Conservation (phyloP, 2,888 invertebrate species). For the Limnephilus marmoratus region DNA sequence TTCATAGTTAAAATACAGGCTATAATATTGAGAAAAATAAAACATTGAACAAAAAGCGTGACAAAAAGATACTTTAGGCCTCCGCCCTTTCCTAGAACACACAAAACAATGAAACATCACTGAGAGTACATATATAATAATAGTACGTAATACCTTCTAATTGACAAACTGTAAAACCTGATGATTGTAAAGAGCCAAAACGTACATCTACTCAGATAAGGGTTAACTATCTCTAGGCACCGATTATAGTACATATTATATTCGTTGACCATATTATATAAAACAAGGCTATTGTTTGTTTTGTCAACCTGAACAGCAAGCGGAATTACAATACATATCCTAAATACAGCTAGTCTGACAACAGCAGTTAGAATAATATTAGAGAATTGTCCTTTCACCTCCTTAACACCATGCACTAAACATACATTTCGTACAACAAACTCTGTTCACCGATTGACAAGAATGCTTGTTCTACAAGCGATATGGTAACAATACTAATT, state of each 20-base stretch:
- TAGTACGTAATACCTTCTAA: constrained; percentile 54
- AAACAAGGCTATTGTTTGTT: constrained; percentile 55
- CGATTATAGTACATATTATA: constrained; percentile 69
- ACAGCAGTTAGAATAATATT: constrained; percentile 60
- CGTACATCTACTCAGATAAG: constrained; percentile 70
- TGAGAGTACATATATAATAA: constrained; percentile 48
- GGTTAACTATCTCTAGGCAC: constrained; percentile 79
- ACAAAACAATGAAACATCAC: constrained; percentile 71
- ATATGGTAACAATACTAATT: constrained; percentile 62
- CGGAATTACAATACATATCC: constrained; percentile 53
- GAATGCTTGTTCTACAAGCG: constrained; percentile 65
- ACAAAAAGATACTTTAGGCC: constrained; percentile 80
- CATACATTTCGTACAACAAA: constrained; percentile 58
- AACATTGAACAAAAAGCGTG: constrained; percentile 76
- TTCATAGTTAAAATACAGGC: constrained; percentile 80
- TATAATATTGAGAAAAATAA: constrained; percentile 78
- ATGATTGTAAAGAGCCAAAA: constrained; percentile 63
- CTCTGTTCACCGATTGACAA: constrained; percentile 56
- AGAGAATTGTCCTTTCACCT: constrained; percentile 53
- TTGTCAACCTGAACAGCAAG: constrained; percentile 61
- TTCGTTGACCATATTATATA: constrained; percentile 73
- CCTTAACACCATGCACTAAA: constrained; percentile 61
- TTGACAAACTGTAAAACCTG: constrained; percentile 64
- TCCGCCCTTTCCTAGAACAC: constrained; percentile 71
- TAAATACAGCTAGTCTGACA: constrained; percentile 64